Evolutionary conservation across 1,140 invertebrate genomes (phyloP).

Genomic region (Leptestheria dahalacensis): DNA sequence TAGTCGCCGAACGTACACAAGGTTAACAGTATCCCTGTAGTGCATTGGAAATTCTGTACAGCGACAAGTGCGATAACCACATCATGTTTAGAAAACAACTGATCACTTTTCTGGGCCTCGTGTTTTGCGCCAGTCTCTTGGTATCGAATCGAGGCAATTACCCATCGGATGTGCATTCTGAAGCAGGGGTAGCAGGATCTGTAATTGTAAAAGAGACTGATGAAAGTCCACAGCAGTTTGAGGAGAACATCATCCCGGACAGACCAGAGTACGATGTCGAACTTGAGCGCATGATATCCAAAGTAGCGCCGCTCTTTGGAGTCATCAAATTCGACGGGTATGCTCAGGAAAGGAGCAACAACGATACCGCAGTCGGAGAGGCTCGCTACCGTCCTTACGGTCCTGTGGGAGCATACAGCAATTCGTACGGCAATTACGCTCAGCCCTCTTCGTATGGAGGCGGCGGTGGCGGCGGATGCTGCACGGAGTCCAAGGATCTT

Average conservation of each 20-base stretch:
- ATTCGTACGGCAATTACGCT: neutral
- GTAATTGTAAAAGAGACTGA: too few species aligned
- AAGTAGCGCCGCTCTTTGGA: neutral
- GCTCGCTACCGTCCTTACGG: neutral
- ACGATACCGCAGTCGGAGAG: neutral
- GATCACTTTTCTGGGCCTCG: too few species aligned
- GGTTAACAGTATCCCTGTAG: too few species aligned
- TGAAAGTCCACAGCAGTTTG: neutral
- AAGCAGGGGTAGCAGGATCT: too few species aligned
- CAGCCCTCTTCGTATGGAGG: neutral
- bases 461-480: neutral
- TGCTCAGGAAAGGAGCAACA: neutral
- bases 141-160: too few species aligned
- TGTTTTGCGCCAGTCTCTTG: too few species aligned
- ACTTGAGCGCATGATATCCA: neutral
- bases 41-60: too few species aligned
- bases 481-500: neutral
- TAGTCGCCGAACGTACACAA: too few species aligned
- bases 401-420: neutral
- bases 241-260: neutral
- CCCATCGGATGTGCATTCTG: too few species aligned
- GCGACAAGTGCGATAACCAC: too few species aligned
- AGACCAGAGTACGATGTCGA: neutral
- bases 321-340: neutral
- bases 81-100: too few species aligned